Evolutionary conservation across 2,113 vertebrate species (phyloP), one percentile per base, ranked within the genome.

Genomic region (Vulpes vulpes): DNA sequence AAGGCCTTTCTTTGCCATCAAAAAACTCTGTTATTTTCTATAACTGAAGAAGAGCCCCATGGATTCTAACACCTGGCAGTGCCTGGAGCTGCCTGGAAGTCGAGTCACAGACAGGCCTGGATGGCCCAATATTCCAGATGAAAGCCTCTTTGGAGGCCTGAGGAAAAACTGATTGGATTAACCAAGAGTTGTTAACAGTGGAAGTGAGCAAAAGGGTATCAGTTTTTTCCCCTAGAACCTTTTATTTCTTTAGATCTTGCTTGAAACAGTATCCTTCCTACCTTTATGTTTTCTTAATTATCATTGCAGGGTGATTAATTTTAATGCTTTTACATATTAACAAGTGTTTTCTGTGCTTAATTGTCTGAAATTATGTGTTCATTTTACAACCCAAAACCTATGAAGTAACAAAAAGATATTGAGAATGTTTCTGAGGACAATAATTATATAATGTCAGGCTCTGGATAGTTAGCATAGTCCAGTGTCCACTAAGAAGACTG

Each of bases 1-100:
- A 96, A 97, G 89, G 90, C 49, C 88, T 95, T 92, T 91, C 90
- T 97, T 92, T 76, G 62, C 79, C 30, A 59, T 85, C 57, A 94
- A 27, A 95, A 93, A 38, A 10, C 76, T 30, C 87, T 91, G 57
- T 96, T 73, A 86, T 94, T 82, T 89, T 95, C 93, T 69, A 7
- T 85, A 49, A 83, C 20, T 96, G 74, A 96, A 94, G 86, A 97
- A 67, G 38, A 38, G n/a, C 86, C 59, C 20, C 14, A 69, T 62
- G n/a, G 60, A 62, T 35, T 71, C 20, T 69, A 85, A 85, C 30
- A 91, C 64, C 84, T 88, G 71, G 80, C 76, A 38, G 82, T 96
- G 43, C 97, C 74, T 51, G 87, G 97, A 87, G 59, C 94, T 71
- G 88, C 35, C 90, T 91, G 73, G 79, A 91, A 49, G 60, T 73